These are phyloP conservation scores for Basileuterus tristriatus DNA, from an alignment of 2,797 vertebrate genomes.

Conservation along the genomic window DNA sequence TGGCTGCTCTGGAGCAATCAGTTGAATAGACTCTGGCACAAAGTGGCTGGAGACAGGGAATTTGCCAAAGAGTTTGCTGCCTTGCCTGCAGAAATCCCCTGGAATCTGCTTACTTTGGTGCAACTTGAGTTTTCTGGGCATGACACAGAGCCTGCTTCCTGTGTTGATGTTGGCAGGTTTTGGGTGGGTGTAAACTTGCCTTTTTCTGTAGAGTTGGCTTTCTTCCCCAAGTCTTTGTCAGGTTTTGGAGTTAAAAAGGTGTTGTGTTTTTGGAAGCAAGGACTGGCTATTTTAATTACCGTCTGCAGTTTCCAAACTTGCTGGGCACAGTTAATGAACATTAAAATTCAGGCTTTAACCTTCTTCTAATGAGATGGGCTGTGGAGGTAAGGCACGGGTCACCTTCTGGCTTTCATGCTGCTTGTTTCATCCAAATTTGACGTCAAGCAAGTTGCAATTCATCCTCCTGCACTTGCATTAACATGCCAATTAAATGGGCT, in stretches of 20 bases:
- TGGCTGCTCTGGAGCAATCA: not conserved
- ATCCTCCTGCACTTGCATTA: not conserved
- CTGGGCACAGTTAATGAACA: not conserved
- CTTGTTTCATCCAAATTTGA: not conserved
- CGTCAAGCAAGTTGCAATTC: not conserved
- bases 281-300: not conserved
- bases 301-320: not conserved
- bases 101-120: constrained; percentile 24
- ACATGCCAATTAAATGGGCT: not conserved
- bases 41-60: not conserved
- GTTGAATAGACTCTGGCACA: not conserved
- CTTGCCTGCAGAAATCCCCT: not conserved
- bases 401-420: not conserved
- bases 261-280: not conserved
- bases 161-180: constrained; percentile 35
- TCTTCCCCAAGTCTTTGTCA: not conserved
- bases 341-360: not conserved
- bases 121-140: constrained; percentile 21
- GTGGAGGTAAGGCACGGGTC: not conserved
- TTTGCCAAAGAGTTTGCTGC: not conserved
- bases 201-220: not conserved
- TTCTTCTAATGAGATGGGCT: not conserved
- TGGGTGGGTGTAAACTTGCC: constrained; percentile 21
- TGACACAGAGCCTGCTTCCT: not conserved
- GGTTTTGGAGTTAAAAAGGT: constrained; percentile 5